Evolutionary conservation across 2,797 vertebrate genomes (phyloP), one percentile per base, ranked within the genome.

Genomic region (Sparidentex hasta): DNA sequence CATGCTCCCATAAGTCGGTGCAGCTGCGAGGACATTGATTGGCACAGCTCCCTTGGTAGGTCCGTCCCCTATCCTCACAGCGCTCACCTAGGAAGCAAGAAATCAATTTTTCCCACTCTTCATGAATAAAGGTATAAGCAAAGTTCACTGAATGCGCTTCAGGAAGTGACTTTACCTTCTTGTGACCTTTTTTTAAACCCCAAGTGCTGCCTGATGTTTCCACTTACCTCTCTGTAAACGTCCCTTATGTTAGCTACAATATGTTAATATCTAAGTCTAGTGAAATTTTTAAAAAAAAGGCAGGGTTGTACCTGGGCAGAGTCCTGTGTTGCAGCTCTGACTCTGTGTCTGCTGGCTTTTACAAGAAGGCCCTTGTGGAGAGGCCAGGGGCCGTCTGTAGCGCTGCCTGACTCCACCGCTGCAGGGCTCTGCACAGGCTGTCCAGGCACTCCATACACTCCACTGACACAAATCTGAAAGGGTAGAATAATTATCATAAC

Each of bases 21-120:
- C 98, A 99, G 81, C 95, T 96, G 2, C 96, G 95, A 17, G 97
- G 97, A 86, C 97, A 98, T 20, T 86, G 93, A 90, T 97, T 97
- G 88, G 97, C 97, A 48, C 97, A 98, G 77, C 69, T 72, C 0
- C 84, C 80, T 2, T 93, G 86, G 50, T 89, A 94, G 61, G 55
- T 74, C 3, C 95, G 94, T 14, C 95, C 95, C 38, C 89, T 88
- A 3, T 96, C 95, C 85, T 97, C 95, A 56, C 98, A 98, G 0
- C 81, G 92, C 83, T 96, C 95, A 4, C 96, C 97, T 99, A 75
- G 0, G n/a, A 83, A 25, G 76, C 47, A 68, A 23, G 11, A 1
- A 56, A 11, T 27, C 16, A 61, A 5, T 58, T 5, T 46, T 57
- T 48, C 9, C 9, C 44, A n/a, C 3, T 38, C 11, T 57, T 69